Evolutionary conservation across 2,113 vertebrate species (phyloP), one percentile per base, ranked within the genome.

Genomic region (Mustela lutreola): DNA sequence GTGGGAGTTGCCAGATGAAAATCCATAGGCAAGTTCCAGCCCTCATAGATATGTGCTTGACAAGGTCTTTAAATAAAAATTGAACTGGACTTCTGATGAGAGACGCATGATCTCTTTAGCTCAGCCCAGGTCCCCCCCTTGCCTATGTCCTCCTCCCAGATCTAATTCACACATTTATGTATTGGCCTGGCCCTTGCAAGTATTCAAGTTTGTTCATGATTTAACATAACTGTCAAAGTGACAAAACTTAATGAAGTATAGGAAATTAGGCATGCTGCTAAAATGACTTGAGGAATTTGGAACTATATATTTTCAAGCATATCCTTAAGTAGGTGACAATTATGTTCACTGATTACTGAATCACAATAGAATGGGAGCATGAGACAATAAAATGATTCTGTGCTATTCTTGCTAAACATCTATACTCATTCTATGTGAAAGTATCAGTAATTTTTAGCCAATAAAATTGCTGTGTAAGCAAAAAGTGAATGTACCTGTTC

Each of bases 281-380:
- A 96, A 96, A 96, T 90, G 63, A 96, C 71, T 73, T 88, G 91
- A 91, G 96, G 92, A 76, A 97, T 96, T 96, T 96, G 94, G 91
- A 98, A 97, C 87, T 94, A 67, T 71, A 62, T 93, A 60, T 97
- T 95, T 97, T 96, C 39, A 22, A 92, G 45, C 42, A 75, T 83
- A 86, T 80, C 82, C 12, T 7, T 88, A 96, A 89, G 75, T 56
- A 87, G 21, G 53, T 94, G 86, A 96, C 92, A 98, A 91, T 96
- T 95, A 84, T 39, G 28, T 90, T 92, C 11, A 33, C 80, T 48
- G 70, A 78, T 80, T 96, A 91, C 71, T 91, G 88, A 96, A 88
- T 96, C 80, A 76, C 28, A 93, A 91, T 86, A 93, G 86, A 96
- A 65, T 28, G 42, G 94, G 58, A 83, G 16, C 21, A 42, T 62